Evolutionary conservation across 2,888 invertebrate species (phyloP).

Genomic region (Nymphalis c-album): DNA sequence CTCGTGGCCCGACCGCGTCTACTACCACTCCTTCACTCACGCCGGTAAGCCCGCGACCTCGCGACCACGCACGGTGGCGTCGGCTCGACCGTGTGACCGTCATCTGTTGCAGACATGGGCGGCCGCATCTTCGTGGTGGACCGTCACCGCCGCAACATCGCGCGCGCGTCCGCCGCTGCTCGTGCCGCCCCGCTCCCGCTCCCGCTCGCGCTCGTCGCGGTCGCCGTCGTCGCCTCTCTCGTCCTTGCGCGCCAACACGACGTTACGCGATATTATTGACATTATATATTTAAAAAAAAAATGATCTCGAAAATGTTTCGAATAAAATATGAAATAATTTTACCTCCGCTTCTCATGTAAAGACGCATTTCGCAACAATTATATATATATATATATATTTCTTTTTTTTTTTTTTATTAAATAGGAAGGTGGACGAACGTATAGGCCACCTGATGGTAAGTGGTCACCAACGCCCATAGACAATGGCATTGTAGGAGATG

Average conservation of each 20-base stretch:
- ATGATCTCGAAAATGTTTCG: too few species aligned
- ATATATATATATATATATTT: too few species aligned
- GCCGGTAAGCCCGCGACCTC: conserved; percentile 78
- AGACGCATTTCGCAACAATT: too few species aligned
- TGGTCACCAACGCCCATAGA: too few species aligned
- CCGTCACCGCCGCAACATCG: conserved; percentile 80
- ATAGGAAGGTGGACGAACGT: too few species aligned
- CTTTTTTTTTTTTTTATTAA: too few species aligned
- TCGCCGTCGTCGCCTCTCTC: not conserved
- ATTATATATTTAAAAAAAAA: not conserved
- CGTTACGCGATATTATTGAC: not conserved
- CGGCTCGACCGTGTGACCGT: not conserved
- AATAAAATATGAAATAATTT: too few species aligned
- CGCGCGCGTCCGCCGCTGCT: conserved; percentile 40
- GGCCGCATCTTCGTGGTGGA: conserved; percentile 96
- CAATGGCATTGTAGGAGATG: too few species aligned
- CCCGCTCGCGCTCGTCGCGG: not conserved
- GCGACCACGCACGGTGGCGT: too few species aligned
- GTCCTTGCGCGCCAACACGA: not conserved
- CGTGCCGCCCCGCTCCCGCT: not conserved
- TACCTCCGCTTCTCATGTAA: too few species aligned
- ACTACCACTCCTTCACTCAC: conserved; percentile 96
- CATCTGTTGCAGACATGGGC: conserved; percentile 85
- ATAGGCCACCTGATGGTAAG: too few species aligned
- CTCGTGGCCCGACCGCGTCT: conserved; percentile 95